Base-by-base conservation (phyloP, 2,113 vertebrate species). In the Asarcornis scutulata region DNA sequence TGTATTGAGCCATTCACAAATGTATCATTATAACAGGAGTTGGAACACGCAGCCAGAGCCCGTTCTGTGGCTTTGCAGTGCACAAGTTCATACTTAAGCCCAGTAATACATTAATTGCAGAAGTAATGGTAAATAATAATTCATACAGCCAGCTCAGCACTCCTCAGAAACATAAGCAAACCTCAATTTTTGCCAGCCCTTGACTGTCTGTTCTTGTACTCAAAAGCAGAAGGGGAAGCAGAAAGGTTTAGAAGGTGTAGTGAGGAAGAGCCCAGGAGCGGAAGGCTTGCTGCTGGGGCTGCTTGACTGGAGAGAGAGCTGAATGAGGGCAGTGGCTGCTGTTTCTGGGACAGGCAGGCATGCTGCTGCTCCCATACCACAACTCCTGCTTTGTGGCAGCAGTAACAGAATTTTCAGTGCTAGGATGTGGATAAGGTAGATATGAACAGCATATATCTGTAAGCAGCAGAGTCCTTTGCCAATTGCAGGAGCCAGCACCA, bases 361-460 rank as follows among this genome's bases (percentile, higher is more conserved):
- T 8, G 13, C 62, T 55, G 52, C 44, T 32, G 46, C 34, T 60
- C 53, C 77, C 1, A 1, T 11, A 34, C 72, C 23, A 7, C 38
- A 69, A 38, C 79, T 71, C 44, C 58, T 42, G 42, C 56, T 27
- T 29, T 2, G 0, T 38, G 20, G 23, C 50, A 31, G 85, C 80
- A 72, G 21, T 9, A 14, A 72, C 17, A 11, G 16, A 13, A 23
- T 38, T 72, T n/a, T 67, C 40, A 27, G 27, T 10, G 4, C 29
- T 40, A 34, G 32, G 52, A 0, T 46, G 2, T 16, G 22, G 40
- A 10, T 31, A 31, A 63, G 53, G 52, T 12, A 29, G 56, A 40
- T 25, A 15, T 0, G 6, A 69, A 8, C 36, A 38, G 26, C 0
- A 2, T 15, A 16, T 22, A 23, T 42, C 46, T 8, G 2, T 32